Base-by-base conservation (phyloP, 2,888 invertebrate genomes). In the Drosophila tripunctata region DNA sequence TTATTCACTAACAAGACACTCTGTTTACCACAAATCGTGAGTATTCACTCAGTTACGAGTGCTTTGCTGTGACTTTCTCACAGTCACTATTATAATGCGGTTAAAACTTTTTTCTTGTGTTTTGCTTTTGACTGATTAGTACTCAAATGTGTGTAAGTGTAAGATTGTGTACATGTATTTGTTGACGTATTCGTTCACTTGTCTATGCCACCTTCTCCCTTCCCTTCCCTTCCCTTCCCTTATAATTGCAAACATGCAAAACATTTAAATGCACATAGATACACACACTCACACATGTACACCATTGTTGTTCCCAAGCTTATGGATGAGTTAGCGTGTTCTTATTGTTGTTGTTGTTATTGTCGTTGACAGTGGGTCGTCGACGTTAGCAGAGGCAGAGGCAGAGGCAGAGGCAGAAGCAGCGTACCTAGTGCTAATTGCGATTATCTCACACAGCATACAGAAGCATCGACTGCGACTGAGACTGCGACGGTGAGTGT, bases 181-280 rank as follows among this genome's bases (percentile, higher is more conserved):
- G 51, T 43, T 33, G 17, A n/a, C 30, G 44, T 27, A 24, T 45
- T 55, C 55, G 35, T 36, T 3, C 35, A 40, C 41, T 44, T 65
- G 50, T 40, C 48, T 41, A 33, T 54, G 54, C 12, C 36, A 33
- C 77, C 85, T 79, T 75, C 74, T 67, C 85, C 74, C 75, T 71
- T 81, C 88, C 81, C 88, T 75, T 84, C n/a, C n/a, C n/a, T n/a
- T n/a, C n/a, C n/a, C n/a, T 71, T 81, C 88, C 81, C 88, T 75
- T 84, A 87, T 87, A 88, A 88, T 88, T 75, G 81, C 75, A 76
- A 69, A 64, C 75, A 79, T 81, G 88, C 79, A 62, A 81, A 71
- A 80, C 72, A 73, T 67, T 56, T 64, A 75, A 51, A 70, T 61
- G 74, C 71, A 66, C 64, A 67, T 21, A 38, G 4, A 19, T 10